These are phyloP conservation scores for Coranthus polyacanthus DNA, from an alignment of 2,797 vertebrate genomes.

Conservation along the genomic window DNA sequence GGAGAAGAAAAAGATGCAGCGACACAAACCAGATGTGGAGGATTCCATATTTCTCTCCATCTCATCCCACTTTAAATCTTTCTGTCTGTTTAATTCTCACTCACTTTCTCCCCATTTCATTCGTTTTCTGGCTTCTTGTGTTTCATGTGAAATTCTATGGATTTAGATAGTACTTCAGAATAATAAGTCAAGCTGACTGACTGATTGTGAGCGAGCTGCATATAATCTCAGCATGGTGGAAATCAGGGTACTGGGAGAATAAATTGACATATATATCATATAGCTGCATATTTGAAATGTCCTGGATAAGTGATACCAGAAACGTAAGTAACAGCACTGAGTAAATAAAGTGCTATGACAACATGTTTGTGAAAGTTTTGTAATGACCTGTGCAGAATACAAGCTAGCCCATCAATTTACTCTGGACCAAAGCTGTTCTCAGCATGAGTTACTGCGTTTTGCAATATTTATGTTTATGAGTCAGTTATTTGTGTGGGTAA, in stretches of 20 bases:
- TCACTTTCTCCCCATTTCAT: slow-evolving; percentile 40
- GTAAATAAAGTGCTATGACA: slow-evolving; percentile 28
- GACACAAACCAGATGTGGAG: slow-evolving; percentile 59
- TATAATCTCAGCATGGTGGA: slow-evolving; percentile 22
- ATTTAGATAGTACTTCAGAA: slow-evolving; percentile 31
- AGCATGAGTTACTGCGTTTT: slow-evolving; percentile 18
- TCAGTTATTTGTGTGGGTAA: slow-evolving; percentile 40
- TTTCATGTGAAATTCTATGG: slow-evolving; percentile 43
- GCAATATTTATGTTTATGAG: slow-evolving; percentile 25
- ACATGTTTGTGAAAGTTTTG: slow-evolving; percentile 6
- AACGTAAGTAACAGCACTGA: neutral
- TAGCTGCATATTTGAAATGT: neutral
- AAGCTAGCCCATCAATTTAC: slow-evolving; percentile 20
- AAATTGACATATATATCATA: slow-evolving; percentile 20
- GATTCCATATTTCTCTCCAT: slow-evolving; percentile 69
- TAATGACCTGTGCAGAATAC: slow-evolving; percentile 5
- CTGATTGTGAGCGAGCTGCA: slow-evolving; percentile 22
- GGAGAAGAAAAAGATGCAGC: slow-evolving; percentile 40
- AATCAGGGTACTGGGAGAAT: slow-evolving; percentile 17
- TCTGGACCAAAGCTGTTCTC: slow-evolving; percentile 24
- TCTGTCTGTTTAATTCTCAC: slow-evolving; percentile 45
- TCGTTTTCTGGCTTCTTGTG: slow-evolving; percentile 42
- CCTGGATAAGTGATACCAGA: neutral
- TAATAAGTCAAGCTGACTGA: slow-evolving; percentile 30
- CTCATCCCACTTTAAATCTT: slow-evolving; percentile 52